phyloP scores from a whole-genome alignment of 2,797 vertebrate species.

The Phaenicophaeus curvirostris region DNA sequence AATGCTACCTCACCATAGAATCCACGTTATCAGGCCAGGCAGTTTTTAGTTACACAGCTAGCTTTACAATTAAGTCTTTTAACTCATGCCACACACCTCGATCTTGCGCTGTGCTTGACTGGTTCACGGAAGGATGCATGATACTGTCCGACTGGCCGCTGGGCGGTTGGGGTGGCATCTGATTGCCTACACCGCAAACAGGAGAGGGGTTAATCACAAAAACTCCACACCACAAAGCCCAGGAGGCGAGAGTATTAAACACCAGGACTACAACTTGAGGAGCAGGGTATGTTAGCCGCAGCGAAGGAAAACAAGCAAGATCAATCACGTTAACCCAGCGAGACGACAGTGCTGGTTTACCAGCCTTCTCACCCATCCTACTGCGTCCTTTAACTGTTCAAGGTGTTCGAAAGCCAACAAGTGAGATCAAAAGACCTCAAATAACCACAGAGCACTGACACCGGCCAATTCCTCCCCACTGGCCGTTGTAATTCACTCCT shows the following conservation, averaged over 20 bases:
- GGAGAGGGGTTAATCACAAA: conserved; percentile 4
- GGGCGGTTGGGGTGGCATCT: conserved; percentile 97
- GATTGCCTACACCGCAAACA: conserved; percentile 82
- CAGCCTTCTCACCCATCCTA: neutral
- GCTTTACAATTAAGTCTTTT: neutral
- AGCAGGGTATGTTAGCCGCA: neutral
- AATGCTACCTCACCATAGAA: neutral
- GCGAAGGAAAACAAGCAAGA: neutral
- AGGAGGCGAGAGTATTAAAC: neutral
- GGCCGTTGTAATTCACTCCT: neutral
- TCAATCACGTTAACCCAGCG: accelerated
- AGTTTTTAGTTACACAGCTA: neutral
- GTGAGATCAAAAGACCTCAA: neutral
- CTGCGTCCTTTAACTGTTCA: neutral
- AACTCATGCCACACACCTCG: conserved; percentile 78
- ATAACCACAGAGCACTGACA: accelerated
- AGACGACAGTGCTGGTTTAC: neutral
- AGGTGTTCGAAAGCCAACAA: neutral
- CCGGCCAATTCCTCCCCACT: neutral
- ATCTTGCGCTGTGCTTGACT: conserved; percentile 93
- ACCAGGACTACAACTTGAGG: neutral
- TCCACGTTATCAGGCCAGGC: accelerated
- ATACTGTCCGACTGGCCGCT: conserved; percentile 96
- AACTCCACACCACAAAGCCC: neutral
- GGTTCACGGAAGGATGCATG: conserved; percentile 93